phyloP scores from a whole-genome alignment of 2,888 invertebrate genomes.

The Drosophila nr. medialis region DNA sequence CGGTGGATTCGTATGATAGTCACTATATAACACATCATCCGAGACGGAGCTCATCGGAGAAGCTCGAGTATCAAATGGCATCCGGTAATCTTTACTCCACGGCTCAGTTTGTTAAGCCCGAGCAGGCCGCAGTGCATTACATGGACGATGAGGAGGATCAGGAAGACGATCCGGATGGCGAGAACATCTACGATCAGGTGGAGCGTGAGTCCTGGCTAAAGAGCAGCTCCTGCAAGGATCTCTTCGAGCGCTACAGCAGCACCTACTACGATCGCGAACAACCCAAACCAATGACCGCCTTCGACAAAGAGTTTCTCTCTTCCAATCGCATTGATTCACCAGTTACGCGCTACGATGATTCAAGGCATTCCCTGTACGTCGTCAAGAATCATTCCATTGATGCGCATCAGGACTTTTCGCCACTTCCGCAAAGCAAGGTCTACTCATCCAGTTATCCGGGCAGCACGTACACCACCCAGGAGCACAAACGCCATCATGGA shows the following conservation, averaged over 20 bases:
- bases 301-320: slow-evolving; percentile 84
- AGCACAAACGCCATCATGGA: slow-evolving; percentile 86
- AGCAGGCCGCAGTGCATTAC: slow-evolving; percentile 67
- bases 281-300: slow-evolving; percentile 84
- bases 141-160: slow-evolving; percentile 79
- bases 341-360: slow-evolving; percentile 90
- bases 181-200: slow-evolving; percentile 83
- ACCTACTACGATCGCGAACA: slow-evolving; percentile 87
- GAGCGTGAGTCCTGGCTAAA: slow-evolving; percentile 88
- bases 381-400: slow-evolving; percentile 88
- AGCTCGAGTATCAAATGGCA: slow-evolving; percentile 87
- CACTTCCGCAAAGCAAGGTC: slow-evolving; percentile 89
- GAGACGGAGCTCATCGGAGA: slow-evolving; percentile 78
- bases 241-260: slow-evolving; percentile 87
- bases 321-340: slow-evolving; percentile 88
- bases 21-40: slow-evolving; percentile 84
- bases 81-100: slow-evolving; percentile 87
- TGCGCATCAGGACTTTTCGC: slow-evolving; percentile 88
- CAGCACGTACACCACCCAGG: slow-evolving; percentile 88
- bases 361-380: slow-evolving; percentile 87
- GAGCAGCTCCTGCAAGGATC: slow-evolving; percentile 92
- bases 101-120: slow-evolving; percentile 77
- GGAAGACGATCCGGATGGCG: slow-evolving; percentile 73
- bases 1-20: slow-evolving; percentile 84
- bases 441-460: slow-evolving; percentile 95